These are phyloP conservation scores for Enteromius mattozi DNA, from an alignment of 2,797 vertebrate genomes.

Conservation along the genomic window DNA sequence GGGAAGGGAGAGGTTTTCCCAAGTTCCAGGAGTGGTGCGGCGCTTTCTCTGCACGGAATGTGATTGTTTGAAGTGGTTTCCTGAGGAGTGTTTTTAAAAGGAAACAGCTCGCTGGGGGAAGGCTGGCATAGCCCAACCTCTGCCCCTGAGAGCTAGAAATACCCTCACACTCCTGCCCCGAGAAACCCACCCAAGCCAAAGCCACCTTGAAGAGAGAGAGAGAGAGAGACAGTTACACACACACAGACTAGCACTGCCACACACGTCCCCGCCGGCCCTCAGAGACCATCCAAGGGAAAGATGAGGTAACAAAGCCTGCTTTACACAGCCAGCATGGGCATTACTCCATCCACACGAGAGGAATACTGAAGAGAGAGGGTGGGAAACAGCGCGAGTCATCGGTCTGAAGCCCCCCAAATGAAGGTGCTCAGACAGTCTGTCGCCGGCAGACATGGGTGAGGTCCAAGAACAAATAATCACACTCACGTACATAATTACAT, in stretches of 20 bases:
- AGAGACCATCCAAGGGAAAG: slow-evolving; percentile 10
- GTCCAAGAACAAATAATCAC: slow-evolving; percentile 56
- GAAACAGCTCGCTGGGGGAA: slow-evolving; percentile 61
- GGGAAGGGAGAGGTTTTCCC: slow-evolving; percentile 71
- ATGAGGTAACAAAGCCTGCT: slow-evolving; percentile 41
- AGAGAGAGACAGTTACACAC: slow-evolving; percentile 16
- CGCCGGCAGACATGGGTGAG: slow-evolving; percentile 53
- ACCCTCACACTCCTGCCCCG: slow-evolving; percentile 43
- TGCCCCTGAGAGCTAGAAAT: slow-evolving; percentile 56
- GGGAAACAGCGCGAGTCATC: slow-evolving; percentile 7
- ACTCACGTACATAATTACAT: slow-evolving; percentile 23
- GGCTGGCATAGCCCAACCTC: slow-evolving; percentile 64
- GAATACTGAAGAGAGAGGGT: slow-evolving; percentile 30
- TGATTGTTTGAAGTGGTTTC: slow-evolving; percentile 71
- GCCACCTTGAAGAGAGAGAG: slow-evolving; percentile 24
- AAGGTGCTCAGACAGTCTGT: slow-evolving; percentile 57
- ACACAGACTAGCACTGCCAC: slow-evolving; percentile 22
- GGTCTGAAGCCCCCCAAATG: slow-evolving; percentile 6
- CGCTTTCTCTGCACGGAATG: slow-evolving; percentile 66
- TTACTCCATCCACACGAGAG: background rate
- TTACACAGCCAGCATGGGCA: slow-evolving; percentile 11
- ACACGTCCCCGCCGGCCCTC: background rate
- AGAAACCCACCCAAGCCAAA: slow-evolving; percentile 29
- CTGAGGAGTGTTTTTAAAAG: slow-evolving; percentile 68
- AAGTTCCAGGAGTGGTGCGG: slow-evolving; percentile 63